These are phyloP conservation scores for Frankliniella intonsa DNA, from an alignment of 2,888 invertebrate species.

Conservation along the genomic window DNA sequence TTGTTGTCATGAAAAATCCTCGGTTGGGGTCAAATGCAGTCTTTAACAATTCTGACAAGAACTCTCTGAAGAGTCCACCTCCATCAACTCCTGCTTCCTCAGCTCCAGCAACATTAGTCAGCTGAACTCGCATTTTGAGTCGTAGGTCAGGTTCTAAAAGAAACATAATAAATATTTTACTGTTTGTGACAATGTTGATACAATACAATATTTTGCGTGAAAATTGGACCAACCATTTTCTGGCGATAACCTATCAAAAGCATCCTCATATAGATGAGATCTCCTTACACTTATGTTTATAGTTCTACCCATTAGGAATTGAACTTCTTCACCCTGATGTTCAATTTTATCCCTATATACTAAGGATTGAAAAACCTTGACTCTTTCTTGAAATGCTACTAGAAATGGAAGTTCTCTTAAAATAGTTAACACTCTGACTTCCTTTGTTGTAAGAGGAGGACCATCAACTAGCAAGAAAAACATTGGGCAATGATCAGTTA, in stretches of 20 bases:
- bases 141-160: slow-evolving; percentile 77
- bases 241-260: slow-evolving; percentile 86
- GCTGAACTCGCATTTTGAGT: slow-evolving; percentile 78
- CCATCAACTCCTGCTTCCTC: slow-evolving; percentile 97
- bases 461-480: slow-evolving; percentile 60
- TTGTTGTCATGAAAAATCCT: slow-evolving; percentile 84
- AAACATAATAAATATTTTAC: slow-evolving; percentile 30
- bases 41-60: slow-evolving; percentile 86
- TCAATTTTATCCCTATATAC: slow-evolving; percentile 61
- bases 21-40: slow-evolving; percentile 95
- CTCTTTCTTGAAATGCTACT: slow-evolving; percentile 84
- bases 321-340: slow-evolving; percentile 68
- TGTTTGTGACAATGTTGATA: background rate
- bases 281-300: slow-evolving; percentile 75
- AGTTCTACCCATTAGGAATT: slow-evolving; percentile 69
- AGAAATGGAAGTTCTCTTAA: slow-evolving; percentile 91
- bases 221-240: slow-evolving; percentile 67
- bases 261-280: slow-evolving; percentile 96
- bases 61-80: slow-evolving; percentile 94
- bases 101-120: slow-evolving; percentile 84
- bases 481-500: slow-evolving; percentile 29
- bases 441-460: slow-evolving; percentile 80
- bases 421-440: slow-evolving; percentile 80
- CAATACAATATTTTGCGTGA: slow-evolving; percentile 4
- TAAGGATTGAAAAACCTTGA: slow-evolving; percentile 75